Evolutionary conservation across 2,888 invertebrate species (phyloP).

Genomic region (Megastigmus dorsalis): DNA sequence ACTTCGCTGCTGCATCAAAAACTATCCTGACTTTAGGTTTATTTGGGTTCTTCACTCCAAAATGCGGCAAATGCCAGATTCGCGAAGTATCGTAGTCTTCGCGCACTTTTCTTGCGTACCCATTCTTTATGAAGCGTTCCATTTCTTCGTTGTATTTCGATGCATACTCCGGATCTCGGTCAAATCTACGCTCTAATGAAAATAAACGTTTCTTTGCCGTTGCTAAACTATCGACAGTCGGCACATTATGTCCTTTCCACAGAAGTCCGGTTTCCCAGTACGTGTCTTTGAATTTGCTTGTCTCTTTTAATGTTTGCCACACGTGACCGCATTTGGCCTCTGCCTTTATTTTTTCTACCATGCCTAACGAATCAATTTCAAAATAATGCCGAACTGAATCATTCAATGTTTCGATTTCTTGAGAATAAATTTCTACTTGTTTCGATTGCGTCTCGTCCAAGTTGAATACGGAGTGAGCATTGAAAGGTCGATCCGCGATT

Average conservation of each 20-base stretch:
- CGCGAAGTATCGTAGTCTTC: too few species aligned
- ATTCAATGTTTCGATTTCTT: too few species aligned
- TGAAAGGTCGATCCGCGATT: neutral
- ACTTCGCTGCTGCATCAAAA: slow-evolving; percentile 6
- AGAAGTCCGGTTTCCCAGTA: neutral
- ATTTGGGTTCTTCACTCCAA: neutral
- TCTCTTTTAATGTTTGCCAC: neutral
- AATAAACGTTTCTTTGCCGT: neutral
- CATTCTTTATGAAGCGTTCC: too few species aligned
- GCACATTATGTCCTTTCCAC: neutral
- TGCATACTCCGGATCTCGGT: too few species aligned
- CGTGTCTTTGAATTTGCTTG: neutral
- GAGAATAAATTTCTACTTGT: too few species aligned
- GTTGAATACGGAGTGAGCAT: too few species aligned
- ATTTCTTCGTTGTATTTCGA: too few species aligned
- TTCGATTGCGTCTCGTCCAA: too few species aligned
- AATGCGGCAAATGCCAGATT: slow-evolving; percentile 26
- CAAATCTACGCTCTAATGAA: neutral
- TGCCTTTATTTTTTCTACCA: neutral
- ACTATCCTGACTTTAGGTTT: slow-evolving; percentile 17
- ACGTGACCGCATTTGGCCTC: neutral
- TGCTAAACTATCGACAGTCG: neutral
- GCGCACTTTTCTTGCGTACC: too few species aligned
- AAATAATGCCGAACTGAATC: neutral
- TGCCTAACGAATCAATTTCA: neutral